Conservation (phyloP, 1,140 invertebrate species). For the Eupristina koningsbergeri region DNA sequence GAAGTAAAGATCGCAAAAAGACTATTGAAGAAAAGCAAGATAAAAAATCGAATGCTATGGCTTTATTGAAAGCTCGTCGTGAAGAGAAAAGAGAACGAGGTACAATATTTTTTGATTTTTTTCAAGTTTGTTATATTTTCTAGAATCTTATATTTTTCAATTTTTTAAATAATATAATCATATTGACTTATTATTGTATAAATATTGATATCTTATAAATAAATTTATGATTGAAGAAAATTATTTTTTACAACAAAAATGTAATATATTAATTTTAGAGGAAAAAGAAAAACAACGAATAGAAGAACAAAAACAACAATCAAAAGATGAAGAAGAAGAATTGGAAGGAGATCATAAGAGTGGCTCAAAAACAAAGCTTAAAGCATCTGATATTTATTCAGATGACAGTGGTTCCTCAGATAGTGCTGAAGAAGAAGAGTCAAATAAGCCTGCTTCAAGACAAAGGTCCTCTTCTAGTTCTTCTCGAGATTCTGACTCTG, state of each 20-base stretch:
- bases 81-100: conserved; percentile 86
- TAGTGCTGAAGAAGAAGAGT: conserved; percentile 79
- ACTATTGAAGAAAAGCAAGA: conserved; percentile 92
- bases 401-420: conserved; percentile 86
- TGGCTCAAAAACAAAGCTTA: conserved; percentile 80
- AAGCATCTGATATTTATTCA: conserved; percentile 95
- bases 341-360: conserved; percentile 74
- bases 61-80: conserved; percentile 88
- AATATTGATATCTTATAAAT: too few relatives aligned
- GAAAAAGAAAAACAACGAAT: conserved; percentile 76
- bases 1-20: conserved; percentile 91
- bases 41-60: conserved; percentile 93
- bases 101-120: conserved; percentile 53
- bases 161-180: too few relatives aligned
- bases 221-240: conserved; percentile 10
- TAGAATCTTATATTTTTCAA: neutral
- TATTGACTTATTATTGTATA: too few relatives aligned
- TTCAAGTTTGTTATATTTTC: neutral
- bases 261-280: conserved; percentile 61
- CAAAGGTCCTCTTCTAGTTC: conserved; percentile 74
- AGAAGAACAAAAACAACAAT: conserved; percentile 74
- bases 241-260: neutral
- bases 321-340: conserved; percentile 76
- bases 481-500: conserved; percentile 74
- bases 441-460: conserved; percentile 67